Evolutionary conservation across 2,888 invertebrate species (phyloP).

Genomic region (Clivina fossor): DNA sequence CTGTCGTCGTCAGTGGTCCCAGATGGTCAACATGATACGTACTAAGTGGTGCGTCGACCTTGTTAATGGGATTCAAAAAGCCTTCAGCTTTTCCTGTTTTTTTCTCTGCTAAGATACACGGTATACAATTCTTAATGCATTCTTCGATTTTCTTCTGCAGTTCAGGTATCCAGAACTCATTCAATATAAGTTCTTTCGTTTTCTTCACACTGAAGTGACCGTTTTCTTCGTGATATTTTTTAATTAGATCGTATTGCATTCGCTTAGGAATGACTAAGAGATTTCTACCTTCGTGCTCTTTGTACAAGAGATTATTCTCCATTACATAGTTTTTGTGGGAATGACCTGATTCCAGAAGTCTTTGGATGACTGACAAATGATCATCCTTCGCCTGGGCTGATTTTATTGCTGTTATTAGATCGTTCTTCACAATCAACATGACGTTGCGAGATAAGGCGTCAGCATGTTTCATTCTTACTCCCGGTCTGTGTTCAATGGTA

Average conservation of each 20-base stretch:
- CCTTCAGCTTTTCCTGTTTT: slow-evolving; percentile 18
- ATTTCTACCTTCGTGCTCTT: slow-evolving; percentile 24
- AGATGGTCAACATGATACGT: slow-evolving; percentile 13
- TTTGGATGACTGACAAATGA: background rate
- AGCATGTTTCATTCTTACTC: background rate
- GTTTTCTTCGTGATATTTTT: slow-evolving; percentile 41
- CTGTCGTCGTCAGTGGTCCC: slow-evolving; percentile 14
- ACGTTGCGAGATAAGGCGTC: background rate
- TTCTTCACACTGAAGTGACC: no score
- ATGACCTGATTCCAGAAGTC: background rate
- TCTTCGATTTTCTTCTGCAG: background rate
- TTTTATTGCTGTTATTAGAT: background rate
- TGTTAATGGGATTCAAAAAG: slow-evolving; percentile 12
- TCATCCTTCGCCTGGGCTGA: background rate
- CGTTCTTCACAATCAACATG: background rate
- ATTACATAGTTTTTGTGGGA: background rate
- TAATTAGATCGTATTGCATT: slow-evolving; percentile 45
- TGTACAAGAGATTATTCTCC: slow-evolving; percentile 8
- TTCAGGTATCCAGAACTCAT: no score
- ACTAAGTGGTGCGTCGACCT: slow-evolving; percentile 8
- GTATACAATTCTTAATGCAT: slow-evolving; percentile 7
- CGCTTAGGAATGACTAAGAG: no score
- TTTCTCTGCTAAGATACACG: slow-evolving; percentile 3
- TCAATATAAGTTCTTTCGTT: no score
- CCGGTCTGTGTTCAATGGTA: slow-evolving; percentile 1